Conservation (phyloP, 2,888 invertebrate genomes). For the Sepiola atlantica region DNA sequence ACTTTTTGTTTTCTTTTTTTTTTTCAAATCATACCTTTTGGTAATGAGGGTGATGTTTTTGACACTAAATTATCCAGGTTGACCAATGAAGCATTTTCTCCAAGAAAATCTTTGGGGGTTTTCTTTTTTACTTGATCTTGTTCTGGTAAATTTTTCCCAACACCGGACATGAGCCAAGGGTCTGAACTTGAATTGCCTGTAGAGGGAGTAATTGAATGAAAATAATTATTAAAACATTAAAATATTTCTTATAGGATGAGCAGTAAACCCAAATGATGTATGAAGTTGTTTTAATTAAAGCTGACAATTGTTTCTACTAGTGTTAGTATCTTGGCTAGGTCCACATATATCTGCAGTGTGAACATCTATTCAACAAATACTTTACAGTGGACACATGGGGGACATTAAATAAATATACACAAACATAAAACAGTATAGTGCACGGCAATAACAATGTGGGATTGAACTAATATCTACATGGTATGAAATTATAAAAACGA, state of each 20-base stretch:
- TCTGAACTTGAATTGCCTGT: conserved; percentile 51
- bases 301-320: neutral
- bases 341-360: neutral
- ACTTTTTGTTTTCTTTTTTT: too few species aligned
- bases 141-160: conserved; percentile 57
- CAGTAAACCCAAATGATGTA: neutral
- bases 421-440: neutral
- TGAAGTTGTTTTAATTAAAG: neutral
- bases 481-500: neutral
- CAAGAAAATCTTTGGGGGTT: conserved; percentile 95
- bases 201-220: neutral
- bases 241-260: neutral
- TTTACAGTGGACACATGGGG: neutral
- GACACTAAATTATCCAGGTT: conserved; percentile 95
- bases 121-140: conserved; percentile 77
- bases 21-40: conserved; percentile 56
- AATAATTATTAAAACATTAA: neutral
- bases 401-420: neutral
- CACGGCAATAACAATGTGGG: conserved; percentile 37
- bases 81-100: conserved; percentile 95
- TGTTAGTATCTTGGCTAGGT: neutral
- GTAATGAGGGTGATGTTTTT: conserved; percentile 54
- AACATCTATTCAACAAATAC: neutral
- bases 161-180: conserved; percentile 64
- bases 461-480: conserved; percentile 47